A percentile compares a stretch with the other conserved stretches of the same genome.
Evolutionary conservation across 2,888 invertebrate genomes (phyloP).

Genomic region (Andrena dorsata): DNA sequence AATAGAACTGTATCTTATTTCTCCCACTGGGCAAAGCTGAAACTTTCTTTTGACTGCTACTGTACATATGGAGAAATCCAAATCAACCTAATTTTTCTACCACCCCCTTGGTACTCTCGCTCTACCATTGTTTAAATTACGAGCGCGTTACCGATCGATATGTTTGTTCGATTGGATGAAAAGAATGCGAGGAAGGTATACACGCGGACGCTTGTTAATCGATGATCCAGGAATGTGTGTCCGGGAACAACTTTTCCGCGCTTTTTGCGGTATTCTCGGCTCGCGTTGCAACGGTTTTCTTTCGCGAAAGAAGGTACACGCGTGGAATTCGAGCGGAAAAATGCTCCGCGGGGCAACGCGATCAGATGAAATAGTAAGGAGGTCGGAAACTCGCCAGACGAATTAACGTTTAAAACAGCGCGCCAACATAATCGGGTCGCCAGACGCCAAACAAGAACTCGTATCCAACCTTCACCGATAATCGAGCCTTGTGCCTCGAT

Average conservation of each 20-base stretch:
- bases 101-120: no score
- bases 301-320: slow-evolving; percentile 16
- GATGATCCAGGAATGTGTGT: slow-evolving; percentile 45
- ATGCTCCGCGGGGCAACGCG: slow-evolving; percentile 22
- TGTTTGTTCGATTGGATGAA: neutral
- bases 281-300: slow-evolving; percentile 39
- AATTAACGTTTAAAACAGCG: slow-evolving; percentile 63
- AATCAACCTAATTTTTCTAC: no score
- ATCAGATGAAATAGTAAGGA: slow-evolving; percentile 33
- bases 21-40: no score
- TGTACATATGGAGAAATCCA: no score
- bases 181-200: slow-evolving; percentile 16
- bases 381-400: slow-evolving; percentile 56
- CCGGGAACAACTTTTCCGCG: slow-evolving; percentile 46
- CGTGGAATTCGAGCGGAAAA: slow-evolving; percentile 48
- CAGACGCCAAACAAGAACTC: slow-evolving; percentile 79
- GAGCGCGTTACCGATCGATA: neutral
- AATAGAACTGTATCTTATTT: no score
- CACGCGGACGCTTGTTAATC: slow-evolving; percentile 13
- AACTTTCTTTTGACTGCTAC: no score
- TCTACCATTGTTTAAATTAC: neutral
- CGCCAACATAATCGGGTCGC: slow-evolving; percentile 76
- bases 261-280: slow-evolving; percentile 26
- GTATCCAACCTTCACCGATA: slow-evolving; percentile 62
- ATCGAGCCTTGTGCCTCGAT: slow-evolving; percentile 44